Evolutionary conservation across 2,797 vertebrate genomes (phyloP).

Genomic region (Clarias fuscus): DNA sequence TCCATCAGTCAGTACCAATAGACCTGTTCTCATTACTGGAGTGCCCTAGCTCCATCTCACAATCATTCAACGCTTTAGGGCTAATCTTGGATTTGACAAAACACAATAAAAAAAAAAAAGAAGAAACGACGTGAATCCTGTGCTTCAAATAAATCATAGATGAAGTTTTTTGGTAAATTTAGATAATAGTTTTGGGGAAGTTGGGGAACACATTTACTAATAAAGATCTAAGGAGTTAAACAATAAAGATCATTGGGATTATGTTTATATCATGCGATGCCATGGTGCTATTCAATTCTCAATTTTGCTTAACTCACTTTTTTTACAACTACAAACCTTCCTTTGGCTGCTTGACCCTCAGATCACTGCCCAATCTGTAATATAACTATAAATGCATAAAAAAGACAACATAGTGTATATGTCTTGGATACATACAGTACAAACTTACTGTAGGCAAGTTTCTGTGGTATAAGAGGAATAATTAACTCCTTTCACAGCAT

Average conservation of each 20-base stretch:
- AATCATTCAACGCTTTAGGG: slow-evolving; percentile 48
- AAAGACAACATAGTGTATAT: neutral
- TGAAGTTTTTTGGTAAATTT: neutral
- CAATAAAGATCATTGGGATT: neutral
- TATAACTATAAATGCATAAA: neutral
- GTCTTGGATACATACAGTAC: neutral
- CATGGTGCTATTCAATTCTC: neutral
- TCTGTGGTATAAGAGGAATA: neutral
- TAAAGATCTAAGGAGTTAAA: neutral
- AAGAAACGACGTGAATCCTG: slow-evolving; percentile 23
- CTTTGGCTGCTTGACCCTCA: too few species aligned
- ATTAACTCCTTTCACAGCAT: neutral
- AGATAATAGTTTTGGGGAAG: neutral
- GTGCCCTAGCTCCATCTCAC: slow-evolving; percentile 36
- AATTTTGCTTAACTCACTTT: neutral
- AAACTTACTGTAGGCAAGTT: neutral
- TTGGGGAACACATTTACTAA: neutral
- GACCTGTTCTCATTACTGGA: slow-evolving; percentile 13
- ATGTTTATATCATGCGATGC: neutral
- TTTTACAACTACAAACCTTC: too few species aligned
- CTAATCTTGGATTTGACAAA: slow-evolving; percentile 41
- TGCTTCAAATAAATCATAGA: slow-evolving; percentile 27
- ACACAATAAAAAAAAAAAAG: slow-evolving; percentile 32
- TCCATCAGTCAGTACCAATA: slow-evolving; percentile 73
- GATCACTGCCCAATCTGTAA: too few species aligned